Base-by-base conservation (phyloP, 1,140 invertebrate species). In the Cyclargus thomasi region DNA sequence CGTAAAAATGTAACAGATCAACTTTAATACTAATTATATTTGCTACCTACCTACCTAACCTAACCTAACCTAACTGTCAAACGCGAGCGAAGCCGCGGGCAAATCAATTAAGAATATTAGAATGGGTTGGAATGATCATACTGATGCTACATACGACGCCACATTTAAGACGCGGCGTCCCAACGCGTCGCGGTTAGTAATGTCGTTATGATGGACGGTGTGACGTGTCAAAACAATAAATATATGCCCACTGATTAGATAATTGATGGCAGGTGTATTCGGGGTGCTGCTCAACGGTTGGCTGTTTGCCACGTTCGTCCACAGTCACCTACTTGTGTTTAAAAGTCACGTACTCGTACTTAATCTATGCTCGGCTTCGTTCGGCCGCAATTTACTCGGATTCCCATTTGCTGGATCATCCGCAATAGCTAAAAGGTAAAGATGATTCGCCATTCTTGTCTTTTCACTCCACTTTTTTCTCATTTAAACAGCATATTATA, bases 371-470 rank as follows among this genome's bases (percentile, higher is more conserved):
- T 85, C 90, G 29, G 88, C 87, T 7, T 90, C 89, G 65, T 78
- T 91, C 47, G 90, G 85, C 59, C 82, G 88, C 73, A 88, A 88
- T 74, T 70, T 92, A 62, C 78, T 92, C 2, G 87, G 89, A 63
- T 92, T 92, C 75, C 85, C 90, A 64, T 92, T 92, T 74, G 85
- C 90, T 7, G 85, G 90, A 57, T 79, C 90, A 21, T 92, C 91
- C n/a, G 91, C 91, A 29, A 72, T 92, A 73, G 87, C 81, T 65
- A 90, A 91, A 82, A 86, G 88, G 91, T 91, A 72, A 69, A 1
- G 2, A 47, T 16, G 8, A 16, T 29, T 2, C 29, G 8, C 29
- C 4, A 29, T 3, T 3, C 29, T 29, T 8, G 5, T 4, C 8
- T 29, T 29, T 8, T 29, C 2, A 39, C 4, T 39, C 4, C 1